phyloP scores from a whole-genome alignment of 1,140 invertebrate species.

The Hyposmocoma kahamanoa region DNA sequence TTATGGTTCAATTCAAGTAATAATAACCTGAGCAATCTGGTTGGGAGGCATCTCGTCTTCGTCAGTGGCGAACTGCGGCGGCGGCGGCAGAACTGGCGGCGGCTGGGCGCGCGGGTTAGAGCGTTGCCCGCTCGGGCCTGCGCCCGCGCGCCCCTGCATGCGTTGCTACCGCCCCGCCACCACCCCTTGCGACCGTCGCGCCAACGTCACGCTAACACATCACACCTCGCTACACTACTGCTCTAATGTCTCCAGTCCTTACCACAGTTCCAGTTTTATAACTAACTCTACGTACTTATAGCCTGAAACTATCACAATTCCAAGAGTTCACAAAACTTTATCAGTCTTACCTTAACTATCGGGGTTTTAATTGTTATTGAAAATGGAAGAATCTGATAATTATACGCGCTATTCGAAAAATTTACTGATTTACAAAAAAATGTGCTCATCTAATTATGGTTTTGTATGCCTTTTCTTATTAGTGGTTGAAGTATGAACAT shows the following conservation, averaged over 20 bases:
- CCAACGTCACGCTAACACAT: conserved; percentile 22
- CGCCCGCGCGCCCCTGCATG: conserved; percentile 67
- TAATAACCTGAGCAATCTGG: conserved; percentile 60
- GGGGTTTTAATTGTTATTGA: too few species aligned
- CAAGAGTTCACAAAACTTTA: neutral
- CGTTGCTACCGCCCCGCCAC: conserved; percentile 46
- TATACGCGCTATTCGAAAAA: too few species aligned
- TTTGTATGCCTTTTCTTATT: too few species aligned
- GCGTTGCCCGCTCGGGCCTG: conserved; percentile 60
- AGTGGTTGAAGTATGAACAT: too few species aligned
- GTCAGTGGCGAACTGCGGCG: conserved; percentile 63
- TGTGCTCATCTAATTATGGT: too few species aligned
- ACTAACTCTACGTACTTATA: too few species aligned
- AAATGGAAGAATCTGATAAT: too few species aligned
- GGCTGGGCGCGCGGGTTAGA: conserved; percentile 61
- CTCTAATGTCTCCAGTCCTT: too few species aligned
- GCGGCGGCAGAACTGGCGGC: conserved; percentile 61
- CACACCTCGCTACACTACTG: conserved; percentile 6
- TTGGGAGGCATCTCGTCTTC: conserved; percentile 63
- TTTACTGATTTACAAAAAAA: too few species aligned
- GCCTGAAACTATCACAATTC: neutral
- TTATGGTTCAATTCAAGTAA: too few species aligned
- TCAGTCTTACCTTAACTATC: neutral
- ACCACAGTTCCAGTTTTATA: too few species aligned
- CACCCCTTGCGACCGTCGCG: conserved; percentile 22